Percentiles rank a stretch among this genome's conserved stretches.
Conservation (phyloP, 2,113 vertebrate species). For the Ciconia boyciana region DNA sequence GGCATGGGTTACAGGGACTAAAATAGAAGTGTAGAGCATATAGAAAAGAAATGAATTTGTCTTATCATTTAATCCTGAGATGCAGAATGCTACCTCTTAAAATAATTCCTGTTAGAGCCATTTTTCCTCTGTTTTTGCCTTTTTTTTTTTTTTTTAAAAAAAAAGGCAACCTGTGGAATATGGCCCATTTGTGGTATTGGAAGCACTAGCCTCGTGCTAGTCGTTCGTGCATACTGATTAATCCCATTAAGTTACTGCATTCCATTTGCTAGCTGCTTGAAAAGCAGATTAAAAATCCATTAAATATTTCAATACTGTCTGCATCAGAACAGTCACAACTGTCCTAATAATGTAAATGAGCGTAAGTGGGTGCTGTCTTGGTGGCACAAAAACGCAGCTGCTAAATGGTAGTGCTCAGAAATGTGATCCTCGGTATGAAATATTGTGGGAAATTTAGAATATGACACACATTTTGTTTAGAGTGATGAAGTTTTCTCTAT, state of each 20-base stretch:
- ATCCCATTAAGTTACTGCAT: neutral
- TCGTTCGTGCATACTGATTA: neutral
- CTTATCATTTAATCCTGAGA: neutral
- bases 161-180: neutral
- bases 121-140: neutral
- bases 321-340: neutral
- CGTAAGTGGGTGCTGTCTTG: neutral
- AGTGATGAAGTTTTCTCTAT: neutral
- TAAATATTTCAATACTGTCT: neutral
- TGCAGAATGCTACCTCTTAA: neutral
- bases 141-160: neutral
- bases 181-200: neutral
- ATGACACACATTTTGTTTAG: neutral
- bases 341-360: neutral
- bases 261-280: neutral
- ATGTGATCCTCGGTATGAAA: neutral
- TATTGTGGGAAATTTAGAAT: neutral
- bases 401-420: neutral
- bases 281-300: slow-evolving; percentile 29
- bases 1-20: neutral
- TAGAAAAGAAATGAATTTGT: neutral
- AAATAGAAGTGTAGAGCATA: neutral
- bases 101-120: neutral
- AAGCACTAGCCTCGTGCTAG: neutral
- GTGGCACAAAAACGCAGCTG: neutral